phyloP scores from a whole-genome alignment of 2,888 invertebrate species.

The Drosophila parthenogenetica region DNA sequence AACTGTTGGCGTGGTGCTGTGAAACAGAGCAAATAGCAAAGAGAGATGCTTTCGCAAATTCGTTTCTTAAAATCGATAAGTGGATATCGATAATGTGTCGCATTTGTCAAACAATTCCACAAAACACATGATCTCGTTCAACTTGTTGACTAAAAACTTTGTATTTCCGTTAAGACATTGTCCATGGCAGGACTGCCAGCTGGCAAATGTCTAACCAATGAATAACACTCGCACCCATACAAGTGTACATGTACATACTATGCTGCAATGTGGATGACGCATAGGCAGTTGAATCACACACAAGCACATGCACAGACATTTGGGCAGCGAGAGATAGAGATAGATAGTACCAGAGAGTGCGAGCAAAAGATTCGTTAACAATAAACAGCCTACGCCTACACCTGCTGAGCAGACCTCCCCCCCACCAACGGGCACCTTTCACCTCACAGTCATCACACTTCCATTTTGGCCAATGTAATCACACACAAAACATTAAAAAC shows the following conservation, averaged over 20 bases:
- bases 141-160: not conserved
- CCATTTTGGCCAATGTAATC: slow-evolving; percentile 64
- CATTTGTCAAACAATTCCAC: slow-evolving; percentile 19
- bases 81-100: slow-evolving; percentile 24
- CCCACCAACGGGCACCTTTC: not conserved
- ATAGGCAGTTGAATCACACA: slow-evolving; percentile 54
- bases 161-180: slow-evolving; percentile 56
- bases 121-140: slow-evolving; percentile 5
- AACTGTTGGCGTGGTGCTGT: slow-evolving; percentile 34
- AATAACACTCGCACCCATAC: slow-evolving; percentile 19
- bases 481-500: slow-evolving; percentile 22
- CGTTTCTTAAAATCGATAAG: slow-evolving; percentile 40
- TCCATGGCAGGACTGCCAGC: slow-evolving; percentile 54
- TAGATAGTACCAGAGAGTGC: slow-evolving; percentile 21
- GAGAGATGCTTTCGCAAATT: slow-evolving; percentile 45
- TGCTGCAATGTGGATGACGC: slow-evolving; percentile 54
- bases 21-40: slow-evolving; percentile 32
- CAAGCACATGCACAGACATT: slow-evolving; percentile 9
- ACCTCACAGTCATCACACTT: slow-evolving; percentile 38
- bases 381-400: slow-evolving; percentile 55
- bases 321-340: slow-evolving; percentile 7
- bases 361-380: slow-evolving; percentile 50
- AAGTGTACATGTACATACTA: not conserved
- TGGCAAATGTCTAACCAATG: slow-evolving; percentile 51
- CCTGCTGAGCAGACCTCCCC: slow-evolving; percentile 36